Evolutionary conservation across 2,888 invertebrate genomes (phyloP).

Genomic region (Heteromurus nitidus): DNA sequence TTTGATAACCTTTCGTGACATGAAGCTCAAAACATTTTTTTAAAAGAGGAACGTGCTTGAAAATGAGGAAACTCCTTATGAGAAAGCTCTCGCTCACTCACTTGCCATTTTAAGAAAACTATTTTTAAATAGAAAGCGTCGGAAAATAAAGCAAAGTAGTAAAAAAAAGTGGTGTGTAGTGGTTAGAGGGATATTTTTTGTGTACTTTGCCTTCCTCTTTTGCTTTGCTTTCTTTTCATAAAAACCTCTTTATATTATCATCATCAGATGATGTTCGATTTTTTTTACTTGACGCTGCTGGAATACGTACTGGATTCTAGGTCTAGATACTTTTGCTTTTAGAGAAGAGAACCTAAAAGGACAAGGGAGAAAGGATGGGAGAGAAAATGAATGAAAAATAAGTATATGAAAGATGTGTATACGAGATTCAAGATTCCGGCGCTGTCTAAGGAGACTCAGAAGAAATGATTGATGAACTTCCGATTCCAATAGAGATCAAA

Average conservation of each 20-base stretch:
- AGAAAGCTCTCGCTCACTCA: too few relatives aligned
- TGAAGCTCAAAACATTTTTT: slow-evolving; percentile 9
- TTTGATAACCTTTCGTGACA: slow-evolving; percentile 55
- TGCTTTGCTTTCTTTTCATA: too few relatives aligned
- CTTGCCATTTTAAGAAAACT: slow-evolving; percentile 6
- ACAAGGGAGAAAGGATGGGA: not conserved
- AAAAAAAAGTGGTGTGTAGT: not conserved
- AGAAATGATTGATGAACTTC: slow-evolving; percentile 74
- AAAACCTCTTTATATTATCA: not conserved
- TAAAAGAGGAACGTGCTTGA: too few relatives aligned
- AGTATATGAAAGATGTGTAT: too few relatives aligned
- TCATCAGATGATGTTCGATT: not conserved
- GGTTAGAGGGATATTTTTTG: not conserved
- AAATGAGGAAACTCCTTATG: too few relatives aligned
- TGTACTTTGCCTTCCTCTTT: not conserved
- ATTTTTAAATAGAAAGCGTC: not conserved
- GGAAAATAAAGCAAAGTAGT: not conserved
- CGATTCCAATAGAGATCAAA: slow-evolving; percentile 74
- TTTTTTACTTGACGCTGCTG: slow-evolving; percentile 2
- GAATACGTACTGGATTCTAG: not conserved
- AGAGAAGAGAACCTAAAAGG: not conserved
- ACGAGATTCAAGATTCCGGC: not conserved
- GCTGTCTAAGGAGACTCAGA: slow-evolving; percentile 66
- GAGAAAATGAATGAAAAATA: slow-evolving; percentile 16
- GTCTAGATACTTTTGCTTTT: not conserved